A percentile compares a stretch with the other conserved stretches of the same genome.
Conservation (phyloP, 2,797 vertebrate genomes). For the Antennarius maculatus region DNA sequence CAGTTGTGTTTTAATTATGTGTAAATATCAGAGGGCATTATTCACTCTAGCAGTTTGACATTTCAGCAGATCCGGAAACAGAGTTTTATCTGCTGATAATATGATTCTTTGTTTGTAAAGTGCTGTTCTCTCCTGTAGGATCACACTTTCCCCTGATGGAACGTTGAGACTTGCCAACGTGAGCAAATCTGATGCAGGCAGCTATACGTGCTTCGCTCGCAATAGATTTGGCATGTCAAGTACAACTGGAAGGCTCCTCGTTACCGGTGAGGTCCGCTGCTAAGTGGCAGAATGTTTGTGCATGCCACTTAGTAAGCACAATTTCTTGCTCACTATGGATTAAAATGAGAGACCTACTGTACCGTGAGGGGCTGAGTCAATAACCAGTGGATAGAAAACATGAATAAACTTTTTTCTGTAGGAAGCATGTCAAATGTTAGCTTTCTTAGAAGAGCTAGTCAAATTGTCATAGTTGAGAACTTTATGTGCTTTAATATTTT, state of each 20-base stretch:
- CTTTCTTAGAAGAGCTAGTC: neutral
- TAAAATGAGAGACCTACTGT: constrained; percentile 36
- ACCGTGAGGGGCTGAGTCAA: constrained; percentile 49
- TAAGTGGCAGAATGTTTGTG: constrained; percentile 41
- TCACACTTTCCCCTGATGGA: constrained; percentile 87
- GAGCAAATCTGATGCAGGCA: constrained; percentile 89
- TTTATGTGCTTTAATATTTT: neutral
- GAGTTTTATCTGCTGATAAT: constrained; percentile 28
- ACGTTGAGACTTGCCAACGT: constrained; percentile 88
- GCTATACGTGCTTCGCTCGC: constrained; percentile 90
- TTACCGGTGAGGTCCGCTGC: constrained; percentile 84
- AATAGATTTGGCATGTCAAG: constrained; percentile 93
- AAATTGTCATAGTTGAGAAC: constrained; percentile 14
- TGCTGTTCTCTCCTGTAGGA: constrained; percentile 74
- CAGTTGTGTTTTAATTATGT: neutral
- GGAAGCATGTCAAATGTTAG: constrained; percentile 30
- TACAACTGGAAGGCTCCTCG: constrained; percentile 87
- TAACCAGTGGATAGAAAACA: constrained; percentile 50
- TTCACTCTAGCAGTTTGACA: neutral
- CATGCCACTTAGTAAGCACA: constrained; percentile 61
- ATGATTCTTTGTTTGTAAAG: constrained; percentile 10
- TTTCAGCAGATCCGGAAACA: constrained; percentile 14
- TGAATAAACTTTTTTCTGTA: constrained; percentile 40
- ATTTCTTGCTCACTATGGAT: constrained; percentile 61
- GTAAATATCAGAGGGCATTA: neutral